Evolutionary conservation across 2,888 invertebrate species (phyloP).

Genomic region (Brenthis ino): DNA sequence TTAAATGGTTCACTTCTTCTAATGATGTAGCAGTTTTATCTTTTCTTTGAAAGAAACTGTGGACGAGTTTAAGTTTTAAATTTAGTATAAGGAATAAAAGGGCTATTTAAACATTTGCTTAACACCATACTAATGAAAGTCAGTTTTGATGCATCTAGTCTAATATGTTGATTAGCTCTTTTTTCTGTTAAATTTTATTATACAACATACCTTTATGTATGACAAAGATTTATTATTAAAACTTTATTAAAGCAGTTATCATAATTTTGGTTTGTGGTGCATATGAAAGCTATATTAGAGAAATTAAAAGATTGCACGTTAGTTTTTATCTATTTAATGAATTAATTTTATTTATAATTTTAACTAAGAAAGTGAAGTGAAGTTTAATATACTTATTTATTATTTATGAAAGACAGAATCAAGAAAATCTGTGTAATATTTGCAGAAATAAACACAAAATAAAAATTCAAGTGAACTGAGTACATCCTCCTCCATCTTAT

Average conservation of each 20-base stretch:
- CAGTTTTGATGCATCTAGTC: constrained; percentile 10
- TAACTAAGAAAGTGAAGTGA: too few relatives aligned
- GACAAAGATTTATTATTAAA: constrained; percentile 1
- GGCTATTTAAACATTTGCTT: too few relatives aligned
- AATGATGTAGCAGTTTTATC: too few relatives aligned
- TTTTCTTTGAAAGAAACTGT: too few relatives aligned
- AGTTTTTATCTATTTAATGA: background rate
- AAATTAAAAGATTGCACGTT: background rate
- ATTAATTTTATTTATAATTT: background rate
- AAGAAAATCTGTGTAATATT: too few relatives aligned
- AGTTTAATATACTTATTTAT: too few relatives aligned
- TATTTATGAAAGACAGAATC: background rate
- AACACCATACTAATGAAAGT: background rate
- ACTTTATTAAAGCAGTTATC: constrained; percentile 4
- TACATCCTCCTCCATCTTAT: too few relatives aligned
- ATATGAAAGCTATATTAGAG: constrained; percentile 14
- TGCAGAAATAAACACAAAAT: too few relatives aligned
- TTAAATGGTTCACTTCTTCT: too few relatives aligned
- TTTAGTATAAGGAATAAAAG: too few relatives aligned
- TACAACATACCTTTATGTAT: background rate
- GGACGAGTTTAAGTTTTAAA: too few relatives aligned
- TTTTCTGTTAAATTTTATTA: background rate
- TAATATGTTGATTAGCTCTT: background rate
- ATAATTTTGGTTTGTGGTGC: constrained; percentile 22
- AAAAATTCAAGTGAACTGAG: too few relatives aligned